Base-by-base conservation (phyloP, 2,113 vertebrate species). In the Elachura formosa region DNA sequence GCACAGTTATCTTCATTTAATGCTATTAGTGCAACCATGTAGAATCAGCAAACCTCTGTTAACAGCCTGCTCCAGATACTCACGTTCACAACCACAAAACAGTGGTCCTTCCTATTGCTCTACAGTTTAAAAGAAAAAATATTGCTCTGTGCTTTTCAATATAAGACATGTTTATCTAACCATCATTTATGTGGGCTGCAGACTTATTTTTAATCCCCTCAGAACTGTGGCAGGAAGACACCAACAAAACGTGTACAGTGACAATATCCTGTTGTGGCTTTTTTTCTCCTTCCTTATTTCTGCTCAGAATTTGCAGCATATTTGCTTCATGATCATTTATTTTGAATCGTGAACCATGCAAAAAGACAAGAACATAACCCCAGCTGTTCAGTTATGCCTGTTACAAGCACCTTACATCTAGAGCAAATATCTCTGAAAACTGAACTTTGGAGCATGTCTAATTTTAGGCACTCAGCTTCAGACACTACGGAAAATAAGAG, bases 381-480 rank as follows among this genome's bases (percentile, higher is more conserved):
- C 83, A 73, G 85, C 67, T 94, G 85, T 80, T 85, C 13, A 38
- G 29, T 63, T 64, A 40, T 10, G 67, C 78, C 88, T 55, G 10
- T 69, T 74, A 86, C 40, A 58, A 52, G 59, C 55, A 77, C 83
- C 79, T 91, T 59, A 64, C 34, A 77, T 83, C 41, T 74, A 76
- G 59, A 95, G 55, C 82, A 95, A 96, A 21, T 46, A 83, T 40
- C 59, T 88, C 68, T 93, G 88, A 86, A 88, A 92, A 67, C 75
- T 74, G 68, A 80, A 80, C 51, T 94, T 75, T 5, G 22, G 48
- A 84, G 55, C 40, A 18, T 29, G 43, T 40, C 84, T 96, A 89
- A 91, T 88, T 96, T 86, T 80, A 93, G 90, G 56, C 22, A 5
- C 48, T 82, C 52, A 55, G 52, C 67, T 69, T 89, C 55, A 88